A percentile compares a stretch with the other conserved stretches of the same genome.
Conservation (phyloP, 2,113 vertebrate genomes). For the Sapayoa aenigma region DNA sequence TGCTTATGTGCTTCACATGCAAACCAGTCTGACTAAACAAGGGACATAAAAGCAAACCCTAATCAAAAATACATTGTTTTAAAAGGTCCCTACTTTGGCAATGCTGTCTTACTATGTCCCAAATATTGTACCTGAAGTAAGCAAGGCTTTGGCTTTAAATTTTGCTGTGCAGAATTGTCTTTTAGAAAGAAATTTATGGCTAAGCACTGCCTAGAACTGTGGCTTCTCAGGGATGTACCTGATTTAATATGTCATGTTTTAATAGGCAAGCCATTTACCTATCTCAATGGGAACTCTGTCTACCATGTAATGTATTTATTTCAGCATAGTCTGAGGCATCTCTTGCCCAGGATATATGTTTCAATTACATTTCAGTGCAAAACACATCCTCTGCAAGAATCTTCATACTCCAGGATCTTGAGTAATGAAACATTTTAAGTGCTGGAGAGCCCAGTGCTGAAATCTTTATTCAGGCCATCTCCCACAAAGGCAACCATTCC, state of each 20-base stretch:
- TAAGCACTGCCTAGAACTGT: not conserved
- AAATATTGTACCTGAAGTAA: not conserved
- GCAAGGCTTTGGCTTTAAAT: not conserved
- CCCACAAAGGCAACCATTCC: constrained; percentile 39
- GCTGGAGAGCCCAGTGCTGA: constrained; percentile 26
- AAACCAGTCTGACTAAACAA: not conserved
- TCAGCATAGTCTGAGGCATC: not conserved
- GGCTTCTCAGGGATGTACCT: not conserved
- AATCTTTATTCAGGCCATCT: constrained; percentile 61
- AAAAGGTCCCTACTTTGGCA: not conserved
- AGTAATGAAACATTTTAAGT: constrained; percentile 60
- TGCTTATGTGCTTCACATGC: not conserved
- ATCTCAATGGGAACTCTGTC: not conserved
- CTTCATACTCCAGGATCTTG: constrained; percentile 49
- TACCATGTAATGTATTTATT: constrained; percentile 35
- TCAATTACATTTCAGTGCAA: constrained; percentile 55
- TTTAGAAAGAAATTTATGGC: not conserved
- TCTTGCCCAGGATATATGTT: constrained; percentile 48
- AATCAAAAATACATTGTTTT: not conserved
- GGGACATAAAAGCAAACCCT: not conserved
- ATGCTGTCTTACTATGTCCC: not conserved
- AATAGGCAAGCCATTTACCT: constrained; percentile 43
- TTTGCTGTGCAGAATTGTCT: not conserved
- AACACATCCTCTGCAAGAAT: constrained; percentile 31
- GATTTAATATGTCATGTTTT: constrained; percentile 52